These are phyloP conservation scores for Oncorhynchus gorbuscha DNA, from an alignment of 2,113 vertebrate genomes.

Conservation along the genomic window DNA sequence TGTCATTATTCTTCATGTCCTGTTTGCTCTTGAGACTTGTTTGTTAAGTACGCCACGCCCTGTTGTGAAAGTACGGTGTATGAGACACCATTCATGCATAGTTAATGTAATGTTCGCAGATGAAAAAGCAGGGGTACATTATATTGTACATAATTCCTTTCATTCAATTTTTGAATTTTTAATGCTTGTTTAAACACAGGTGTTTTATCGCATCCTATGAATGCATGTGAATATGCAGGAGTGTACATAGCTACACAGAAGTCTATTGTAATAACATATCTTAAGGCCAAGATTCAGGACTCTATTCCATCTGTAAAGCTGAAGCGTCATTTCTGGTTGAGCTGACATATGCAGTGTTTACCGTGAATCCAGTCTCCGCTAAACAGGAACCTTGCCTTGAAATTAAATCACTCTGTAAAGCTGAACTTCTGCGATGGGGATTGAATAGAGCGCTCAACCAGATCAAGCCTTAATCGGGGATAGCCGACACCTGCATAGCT, in stretches of 20 bases:
- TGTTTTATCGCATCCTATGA: conserved; percentile 92
- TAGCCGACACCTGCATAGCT: no score
- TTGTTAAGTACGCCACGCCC: conserved; percentile 11
- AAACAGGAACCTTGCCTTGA: no score
- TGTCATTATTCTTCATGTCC: conserved; percentile 22
- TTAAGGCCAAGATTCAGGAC: conserved; percentile 59
- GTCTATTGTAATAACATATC: conserved; percentile 80
- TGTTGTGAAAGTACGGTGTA: conserved; percentile 20
- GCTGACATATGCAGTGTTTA: no score
- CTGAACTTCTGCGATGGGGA: no score
- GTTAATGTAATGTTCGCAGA: conserved; percentile 32
- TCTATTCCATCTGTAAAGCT: conserved; percentile 19
- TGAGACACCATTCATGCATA: conserved; percentile 27
- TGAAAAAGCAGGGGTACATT: conserved; percentile 39
- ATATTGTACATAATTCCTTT: conserved; percentile 77
- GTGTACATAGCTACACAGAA: conserved; percentile 78
- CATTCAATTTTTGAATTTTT: conserved; percentile 81
- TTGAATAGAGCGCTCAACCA: no score
- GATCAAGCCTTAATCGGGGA: no score
- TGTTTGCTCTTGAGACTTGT: conserved; percentile 23
- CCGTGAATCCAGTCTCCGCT: no score
- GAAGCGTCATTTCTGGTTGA: no score
- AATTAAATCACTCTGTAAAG: no score
- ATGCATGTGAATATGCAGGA: conserved; percentile 92
- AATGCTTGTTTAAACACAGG: conserved; percentile 80